Percentiles rank a stretch among this genome's conserved stretches.
phyloP scores from a whole-genome alignment of 2,113 vertebrate species.

The Pica pica region DNA sequence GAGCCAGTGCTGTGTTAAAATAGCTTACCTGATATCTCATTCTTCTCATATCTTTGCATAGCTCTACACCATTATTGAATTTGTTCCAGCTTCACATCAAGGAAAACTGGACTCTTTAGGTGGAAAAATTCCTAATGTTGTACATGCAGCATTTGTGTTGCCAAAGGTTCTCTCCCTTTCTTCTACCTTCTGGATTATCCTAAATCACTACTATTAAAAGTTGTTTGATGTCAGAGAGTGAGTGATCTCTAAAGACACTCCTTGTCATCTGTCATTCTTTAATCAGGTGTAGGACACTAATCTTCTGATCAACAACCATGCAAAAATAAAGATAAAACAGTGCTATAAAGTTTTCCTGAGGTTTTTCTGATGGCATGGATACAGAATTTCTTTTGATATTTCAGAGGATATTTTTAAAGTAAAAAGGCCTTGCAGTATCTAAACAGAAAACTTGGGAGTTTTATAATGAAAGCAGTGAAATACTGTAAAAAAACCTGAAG shows the following conservation, averaged over 20 bases:
- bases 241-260: not conserved
- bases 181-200: not conserved
- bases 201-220: not conserved
- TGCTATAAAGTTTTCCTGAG: not conserved
- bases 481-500: not conserved
- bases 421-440: not conserved
- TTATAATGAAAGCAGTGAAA: not conserved
- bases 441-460: not conserved
- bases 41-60: not conserved
- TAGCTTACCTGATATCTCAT: not conserved
- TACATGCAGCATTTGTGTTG: not conserved
- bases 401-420: not conserved
- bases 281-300: not conserved
- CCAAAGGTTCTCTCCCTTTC: not conserved
- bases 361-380: not conserved
- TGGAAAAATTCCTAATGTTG: not conserved
- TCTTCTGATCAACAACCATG: not conserved
- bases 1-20: not conserved
- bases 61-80: not conserved
- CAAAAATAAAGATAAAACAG: not conserved
- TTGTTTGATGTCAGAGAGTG: not conserved
- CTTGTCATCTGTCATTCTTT: not conserved
- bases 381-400: not conserved
- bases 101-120: not conserved
- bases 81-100: not conserved